These are phyloP conservation scores for Nasonia vitripennis DNA, from an alignment of 1,140 invertebrate genomes.

Conservation along the genomic window DNA sequence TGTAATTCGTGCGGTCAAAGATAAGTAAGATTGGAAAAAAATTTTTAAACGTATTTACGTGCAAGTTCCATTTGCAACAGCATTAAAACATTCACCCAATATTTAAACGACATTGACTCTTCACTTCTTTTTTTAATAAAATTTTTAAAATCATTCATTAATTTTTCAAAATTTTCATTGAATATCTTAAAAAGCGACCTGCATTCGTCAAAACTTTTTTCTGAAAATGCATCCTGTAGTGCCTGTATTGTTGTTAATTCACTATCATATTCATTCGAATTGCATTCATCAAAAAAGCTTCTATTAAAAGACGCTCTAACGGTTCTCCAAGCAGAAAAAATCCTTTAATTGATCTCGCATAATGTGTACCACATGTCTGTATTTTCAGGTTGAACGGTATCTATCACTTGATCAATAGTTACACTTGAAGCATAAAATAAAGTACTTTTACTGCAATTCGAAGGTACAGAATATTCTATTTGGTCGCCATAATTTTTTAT, in stretches of 20 bases:
- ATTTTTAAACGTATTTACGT: constrained; percentile 17
- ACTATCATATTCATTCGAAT: not conserved
- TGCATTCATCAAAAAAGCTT: constrained; percentile 34
- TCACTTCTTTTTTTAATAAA: not conserved
- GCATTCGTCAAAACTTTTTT: constrained; percentile 14
- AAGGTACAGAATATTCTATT: constrained; percentile 13
- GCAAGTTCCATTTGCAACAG: constrained; percentile 36
- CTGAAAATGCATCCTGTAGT: constrained; percentile 2
- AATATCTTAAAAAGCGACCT: not conserved
- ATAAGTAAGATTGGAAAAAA: constrained; percentile 36
- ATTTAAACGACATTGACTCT: constrained; percentile 15
- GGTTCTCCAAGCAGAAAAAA: constrained; percentile 40
- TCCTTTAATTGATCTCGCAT: constrained; percentile 35
- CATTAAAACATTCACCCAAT: constrained; percentile 11
- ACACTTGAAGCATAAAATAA: not conserved
- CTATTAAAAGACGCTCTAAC: constrained; percentile 22
- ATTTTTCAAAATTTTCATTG: not conserved
- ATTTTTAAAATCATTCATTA: not conserved
- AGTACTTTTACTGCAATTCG: not conserved
- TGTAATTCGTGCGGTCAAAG: constrained; percentile 47
- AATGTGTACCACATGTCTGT: constrained; percentile 37
- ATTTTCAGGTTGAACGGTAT: constrained; percentile 1
- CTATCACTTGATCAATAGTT: not conserved
- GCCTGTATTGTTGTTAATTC: constrained; percentile 5
- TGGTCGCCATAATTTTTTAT: not conserved